Evolutionary conservation across 2,888 invertebrate genomes (phyloP), one percentile per base, ranked within the genome.

Genomic region (Itoplectis maculator): DNA sequence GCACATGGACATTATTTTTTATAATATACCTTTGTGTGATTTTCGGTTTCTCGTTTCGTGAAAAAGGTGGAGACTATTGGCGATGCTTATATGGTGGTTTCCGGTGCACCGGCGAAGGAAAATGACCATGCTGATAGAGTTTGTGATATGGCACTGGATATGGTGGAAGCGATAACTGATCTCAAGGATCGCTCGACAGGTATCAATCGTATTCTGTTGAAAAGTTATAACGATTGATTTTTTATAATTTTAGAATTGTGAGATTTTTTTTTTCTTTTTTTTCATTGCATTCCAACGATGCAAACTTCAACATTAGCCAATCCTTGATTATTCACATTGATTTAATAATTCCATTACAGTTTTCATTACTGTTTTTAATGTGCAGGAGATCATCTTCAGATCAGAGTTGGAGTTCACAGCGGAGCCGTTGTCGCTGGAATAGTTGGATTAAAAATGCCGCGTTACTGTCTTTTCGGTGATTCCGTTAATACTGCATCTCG

Each of bases 11-110:
- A 11, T 8, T 18, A 4, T 3, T 74, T 49, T 37, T 63, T 23
- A 47, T 37, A 23, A 6, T 23, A 15, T 20, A 0, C 68, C 2
- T 35, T 20, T 40, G n/a, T n/a, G n/a, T 5, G 18, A 3, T 20
- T n/a, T 70, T 45, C 18, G 20, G 0, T 56, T 35, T 47, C 45
- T 8, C n/a, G 23, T 8, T 65, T 65, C 18, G 11, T 8, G 29
- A 51, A 3, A 77, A 92, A 98, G 98, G 98, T 98, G 49, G 99
- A 99, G 94, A 99, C 99, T 0, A 99, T 99, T 86, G 99, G 99
- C 0, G 99, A 99, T 91, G 99, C 99, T 0, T 99, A 99, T 92
- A 99, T 99, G 99, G 98, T 99, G 0, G 99, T 99, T 0, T 97
- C 98, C 0, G 99, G 99, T 0, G 98, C 98, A 0, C 99, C 99